Base-by-base conservation (phyloP, 2,797 vertebrate species). In the Sebastes umbrosus region DNA sequence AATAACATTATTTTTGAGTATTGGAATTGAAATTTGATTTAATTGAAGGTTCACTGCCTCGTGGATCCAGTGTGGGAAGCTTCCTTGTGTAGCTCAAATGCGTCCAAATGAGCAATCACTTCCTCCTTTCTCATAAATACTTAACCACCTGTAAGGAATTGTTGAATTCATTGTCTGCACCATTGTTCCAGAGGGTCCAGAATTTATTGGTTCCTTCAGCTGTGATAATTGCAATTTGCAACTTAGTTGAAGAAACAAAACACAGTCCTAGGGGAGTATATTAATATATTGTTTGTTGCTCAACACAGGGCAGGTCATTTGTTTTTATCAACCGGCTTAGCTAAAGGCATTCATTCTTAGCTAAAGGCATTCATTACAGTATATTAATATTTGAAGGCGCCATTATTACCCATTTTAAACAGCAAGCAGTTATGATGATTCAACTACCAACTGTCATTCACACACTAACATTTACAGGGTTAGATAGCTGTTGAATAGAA, bases 141-240 rank as follows among this genome's bases (percentile, higher is more conserved):
- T 82, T 57, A 75, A 85, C 78, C 50, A 39, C 69, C 60, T 52
- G 3, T 46, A 67, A 82, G 79, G 71, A 83, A 73, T 36, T 29
- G 66, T 67, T 77, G 65, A 83, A 84, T 79, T 80, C 69, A 75
- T 46, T 57, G 55, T 79, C 59, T 71, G 67, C 57, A 32, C 62
- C 34, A 75, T 80, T 84, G 74, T 85, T 86, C 76, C 77, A 70
- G 67, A 62, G 79, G 77, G 59, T 76, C 69, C 39, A 68, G 34
- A 85, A 80, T 88, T 74, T 80, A 88, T 90, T 83, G 73, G 73
- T 80, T 88, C 75, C 72, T 83, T 87, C 55, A 69, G 71, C 71
- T 87, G 80, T 85, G 77, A 84, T 92, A 87, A 92, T 86, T 88
- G 82, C 79, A 83, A 83, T 86, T 87, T 83, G 73, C 85, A 74